phyloP scores from a whole-genome alignment of 1,140 invertebrate species.

The Bilobella aurantiaca region DNA sequence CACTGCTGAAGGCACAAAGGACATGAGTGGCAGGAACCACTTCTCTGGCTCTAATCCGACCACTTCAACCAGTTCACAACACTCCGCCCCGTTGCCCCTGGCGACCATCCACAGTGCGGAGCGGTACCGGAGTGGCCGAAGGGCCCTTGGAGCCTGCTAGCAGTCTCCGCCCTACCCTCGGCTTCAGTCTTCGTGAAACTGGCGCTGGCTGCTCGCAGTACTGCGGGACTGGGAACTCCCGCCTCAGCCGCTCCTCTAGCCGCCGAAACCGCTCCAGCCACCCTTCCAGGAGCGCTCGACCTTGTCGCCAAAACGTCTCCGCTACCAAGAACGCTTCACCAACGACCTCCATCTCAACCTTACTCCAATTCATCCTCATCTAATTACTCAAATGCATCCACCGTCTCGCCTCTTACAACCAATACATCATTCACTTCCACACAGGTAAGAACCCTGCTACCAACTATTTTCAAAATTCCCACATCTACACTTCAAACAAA shows the following conservation, averaged over 20 bases:
- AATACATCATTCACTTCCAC: background rate
- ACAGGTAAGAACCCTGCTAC: background rate
- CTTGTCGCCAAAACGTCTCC: background rate
- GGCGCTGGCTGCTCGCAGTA: conserved; percentile 6
- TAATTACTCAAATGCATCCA: background rate
- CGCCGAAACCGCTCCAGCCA: background rate
- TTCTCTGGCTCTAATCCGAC: no score
- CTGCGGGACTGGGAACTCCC: conserved; percentile 1
- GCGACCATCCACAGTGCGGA: no score
- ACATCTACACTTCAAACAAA: no score
- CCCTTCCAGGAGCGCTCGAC: background rate
- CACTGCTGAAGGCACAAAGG: no score
- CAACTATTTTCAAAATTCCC: no score
- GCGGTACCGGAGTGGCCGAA: no score
- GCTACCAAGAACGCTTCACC: background rate
- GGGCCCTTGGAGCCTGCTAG: no score
- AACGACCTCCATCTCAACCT: background rate
- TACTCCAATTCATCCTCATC: background rate
- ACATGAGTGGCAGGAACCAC: no score
- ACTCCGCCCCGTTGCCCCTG: no score
- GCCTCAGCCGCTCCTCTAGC: background rate
- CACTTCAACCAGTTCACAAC: no score
- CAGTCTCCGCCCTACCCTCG: no score
- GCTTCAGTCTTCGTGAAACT: conserved; percentile 3
- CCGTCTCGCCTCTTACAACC: background rate